Evolutionary conservation across 1,140 invertebrate species (phyloP), one percentile per base, ranked within the genome.

Genomic region (Leptoteleia sp.): DNA sequence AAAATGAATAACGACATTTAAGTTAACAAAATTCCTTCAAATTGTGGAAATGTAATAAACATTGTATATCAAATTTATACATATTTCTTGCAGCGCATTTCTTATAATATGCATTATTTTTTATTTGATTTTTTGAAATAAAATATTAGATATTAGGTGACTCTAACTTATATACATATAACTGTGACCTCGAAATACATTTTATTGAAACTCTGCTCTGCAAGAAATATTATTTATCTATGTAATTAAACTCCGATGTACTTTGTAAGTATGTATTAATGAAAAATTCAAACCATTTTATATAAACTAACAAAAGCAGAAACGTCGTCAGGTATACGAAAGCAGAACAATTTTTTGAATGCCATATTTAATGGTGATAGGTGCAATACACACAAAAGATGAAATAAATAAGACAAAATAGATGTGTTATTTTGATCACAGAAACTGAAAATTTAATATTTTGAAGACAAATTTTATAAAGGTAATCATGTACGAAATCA

Each of bases 401-500:
- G 29, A 55, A 45, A 47, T n/a, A 38, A 68, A 50, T 35, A 35
- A 47, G 16, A 61, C 16, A 75, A 57, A 57, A 57, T 42, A 77
- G 50, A 76, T 55, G 45, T 59, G 25, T 70, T 77, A 70, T 77
- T 70, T 77, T 77, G 57, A 50, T 43, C 65, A 70, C 55, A 47
- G 47, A 76, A 68, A 76, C 50, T 19, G 29, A 77, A 71, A 70
- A 65, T 59, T 68, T 16, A 13, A 70, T 70, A 70, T 70, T 77
- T 77, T 77, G 17, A 71, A 77, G n/a, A n/a, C 31, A 70, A 40
- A n/a, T 64, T 64, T 77, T 65, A 64, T 65, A 77, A 64, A 76
- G 27, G 17, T 65, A 65, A 57, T 11, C 16, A 67, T 62, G 9
- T 62, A 65, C 6, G 12, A 70, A 77, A 75, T 77, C 73, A 71